phyloP scores from a whole-genome alignment of 2,113 vertebrate genomes.

The Nerophis ophidion region DNA sequence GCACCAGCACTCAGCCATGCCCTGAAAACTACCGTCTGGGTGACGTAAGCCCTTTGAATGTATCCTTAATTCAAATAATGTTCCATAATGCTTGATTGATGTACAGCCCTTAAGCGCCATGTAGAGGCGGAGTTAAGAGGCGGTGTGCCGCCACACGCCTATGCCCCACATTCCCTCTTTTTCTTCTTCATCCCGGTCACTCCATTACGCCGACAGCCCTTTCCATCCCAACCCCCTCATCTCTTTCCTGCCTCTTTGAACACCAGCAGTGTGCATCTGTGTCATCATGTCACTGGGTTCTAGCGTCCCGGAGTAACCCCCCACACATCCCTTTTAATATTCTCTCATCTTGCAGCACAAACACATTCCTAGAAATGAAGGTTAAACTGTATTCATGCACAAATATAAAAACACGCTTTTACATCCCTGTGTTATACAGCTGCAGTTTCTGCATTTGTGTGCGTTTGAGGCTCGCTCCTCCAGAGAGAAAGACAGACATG shows the following conservation, averaged over 20 bases:
- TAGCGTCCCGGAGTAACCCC: conserved; percentile 65
- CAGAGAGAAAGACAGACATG: conserved; percentile 52
- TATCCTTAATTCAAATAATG: background rate
- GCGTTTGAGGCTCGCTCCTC: conserved; percentile 37
- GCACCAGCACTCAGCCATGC: background rate
- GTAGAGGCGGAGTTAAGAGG: conserved; percentile 34
- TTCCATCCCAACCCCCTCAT: background rate
- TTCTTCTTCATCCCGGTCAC: background rate
- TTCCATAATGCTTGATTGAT: background rate
- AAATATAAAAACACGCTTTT: conserved; percentile 47
- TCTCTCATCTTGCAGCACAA: conserved; percentile 11
- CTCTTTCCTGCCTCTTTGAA: conserved; percentile 24
- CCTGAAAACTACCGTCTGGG: background rate
- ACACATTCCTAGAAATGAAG: conserved; percentile 23
- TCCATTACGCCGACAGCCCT: background rate
- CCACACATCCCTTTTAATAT: background rate
- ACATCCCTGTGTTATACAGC: conserved; percentile 14
- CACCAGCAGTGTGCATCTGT: conserved; percentile 67
- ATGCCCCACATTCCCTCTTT: conserved; percentile 20
- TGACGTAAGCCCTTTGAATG: background rate
- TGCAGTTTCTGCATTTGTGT: conserved; percentile 11
- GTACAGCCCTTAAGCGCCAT: background rate
- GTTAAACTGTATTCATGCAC: conserved; percentile 47
- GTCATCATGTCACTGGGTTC: conserved; percentile 73
- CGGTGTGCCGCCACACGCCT: conserved; percentile 41